Percentiles rank a stretch among this genome's conserved stretches.
These are phyloP conservation scores for Caenorhabditis sp. DNA, from an alignment of 2,888 invertebrate species.

Conservation along the genomic window DNA sequence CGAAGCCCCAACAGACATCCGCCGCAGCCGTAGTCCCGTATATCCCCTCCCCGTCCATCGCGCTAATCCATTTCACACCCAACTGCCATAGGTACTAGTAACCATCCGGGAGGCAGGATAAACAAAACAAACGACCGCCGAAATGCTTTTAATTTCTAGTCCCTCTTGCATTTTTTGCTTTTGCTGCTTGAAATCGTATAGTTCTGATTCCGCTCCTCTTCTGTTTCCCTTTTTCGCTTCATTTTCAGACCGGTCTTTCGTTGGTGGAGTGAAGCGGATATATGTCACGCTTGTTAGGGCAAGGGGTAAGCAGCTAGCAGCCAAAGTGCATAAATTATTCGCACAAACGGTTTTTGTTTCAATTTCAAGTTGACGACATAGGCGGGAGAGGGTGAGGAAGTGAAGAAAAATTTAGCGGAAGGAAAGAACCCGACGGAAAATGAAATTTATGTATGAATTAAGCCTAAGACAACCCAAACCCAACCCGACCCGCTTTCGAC, in stretches of 20 bases:
- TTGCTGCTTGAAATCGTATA: constrained; percentile 43
- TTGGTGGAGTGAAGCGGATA: not conserved
- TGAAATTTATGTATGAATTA: not conserved
- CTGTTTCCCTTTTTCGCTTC: not conserved
- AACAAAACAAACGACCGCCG: constrained; percentile 32
- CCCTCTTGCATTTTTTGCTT: constrained; percentile 2
- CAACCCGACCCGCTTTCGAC: too few relatives aligned
- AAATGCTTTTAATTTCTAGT: constrained; percentile 29
- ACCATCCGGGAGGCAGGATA: constrained; percentile 22
- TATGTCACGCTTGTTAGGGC: constrained; percentile 18
- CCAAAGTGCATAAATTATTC: constrained; percentile 42
- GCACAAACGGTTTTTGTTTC: constrained; percentile 28
- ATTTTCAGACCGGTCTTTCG: constrained; percentile 29
- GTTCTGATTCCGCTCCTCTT: constrained; percentile 13
- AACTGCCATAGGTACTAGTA: constrained; percentile 41
- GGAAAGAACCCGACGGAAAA: too few relatives aligned
- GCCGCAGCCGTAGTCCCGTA: not conserved
- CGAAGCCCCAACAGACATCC: constrained; percentile 14
- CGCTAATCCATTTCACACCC: constrained; percentile 50
- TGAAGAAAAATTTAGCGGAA: too few relatives aligned
- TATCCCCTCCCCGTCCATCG: not conserved
- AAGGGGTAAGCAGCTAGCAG: not conserved
- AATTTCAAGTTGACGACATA: too few relatives aligned
- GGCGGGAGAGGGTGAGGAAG: too few relatives aligned
- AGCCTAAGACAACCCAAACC: too few relatives aligned